phyloP scores from a whole-genome alignment of 2,797 vertebrate genomes.

The Xiphophorus birchmanni region DNA sequence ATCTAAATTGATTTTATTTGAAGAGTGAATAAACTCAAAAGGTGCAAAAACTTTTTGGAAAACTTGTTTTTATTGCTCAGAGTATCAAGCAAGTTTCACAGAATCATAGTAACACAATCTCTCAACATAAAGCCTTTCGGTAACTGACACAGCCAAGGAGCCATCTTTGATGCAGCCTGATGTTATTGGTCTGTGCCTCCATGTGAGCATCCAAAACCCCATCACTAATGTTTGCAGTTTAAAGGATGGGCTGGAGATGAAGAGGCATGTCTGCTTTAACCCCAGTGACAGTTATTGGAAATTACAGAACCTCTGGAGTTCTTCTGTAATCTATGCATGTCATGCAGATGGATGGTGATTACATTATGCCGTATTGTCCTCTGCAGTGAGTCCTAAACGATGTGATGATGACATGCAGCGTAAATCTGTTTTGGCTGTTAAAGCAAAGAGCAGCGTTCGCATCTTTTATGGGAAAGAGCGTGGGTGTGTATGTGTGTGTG shows the following conservation, averaged over 20 bases:
- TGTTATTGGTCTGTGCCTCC: neutral
- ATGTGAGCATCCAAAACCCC: slow-evolving; percentile 3
- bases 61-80: neutral
- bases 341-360: slow-evolving; percentile 60
- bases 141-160: neutral
- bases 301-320: slow-evolving; percentile 53
- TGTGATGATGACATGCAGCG: slow-evolving; percentile 63
- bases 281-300: slow-evolving; percentile 65
- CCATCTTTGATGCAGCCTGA: neutral
- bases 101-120: neutral
- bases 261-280: slow-evolving; percentile 39
- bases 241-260: slow-evolving; percentile 21
- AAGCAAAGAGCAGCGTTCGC: slow-evolving; percentile 8
- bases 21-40: neutral
- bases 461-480: slow-evolving; percentile 10
- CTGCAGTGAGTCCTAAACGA: slow-evolving; percentile 53
- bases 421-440: slow-evolving; percentile 56
- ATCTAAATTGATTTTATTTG: neutral
- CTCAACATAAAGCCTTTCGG: neutral
- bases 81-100: neutral
- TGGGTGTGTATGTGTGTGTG: slow-evolving; percentile 25
- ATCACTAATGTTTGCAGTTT: slow-evolving; percentile 7
- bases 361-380: slow-evolving; percentile 60
- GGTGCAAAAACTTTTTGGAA: neutral
- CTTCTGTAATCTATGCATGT: slow-evolving; percentile 51